Conservation (phyloP, 2,888 invertebrate genomes). For the Tupiocoris notatus region DNA sequence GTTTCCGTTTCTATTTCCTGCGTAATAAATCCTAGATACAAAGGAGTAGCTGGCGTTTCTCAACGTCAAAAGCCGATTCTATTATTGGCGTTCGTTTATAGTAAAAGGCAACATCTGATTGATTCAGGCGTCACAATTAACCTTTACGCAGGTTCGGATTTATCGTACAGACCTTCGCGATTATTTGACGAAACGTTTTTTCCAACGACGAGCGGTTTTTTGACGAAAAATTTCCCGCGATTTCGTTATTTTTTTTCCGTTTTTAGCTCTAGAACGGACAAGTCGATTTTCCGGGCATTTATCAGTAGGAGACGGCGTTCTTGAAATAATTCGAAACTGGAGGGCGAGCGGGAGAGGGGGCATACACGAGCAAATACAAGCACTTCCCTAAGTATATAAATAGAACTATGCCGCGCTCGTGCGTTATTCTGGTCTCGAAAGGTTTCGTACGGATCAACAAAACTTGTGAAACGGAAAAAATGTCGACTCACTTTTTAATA, state of each 20-base stretch:
- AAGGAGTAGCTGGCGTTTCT: constrained; percentile 7
- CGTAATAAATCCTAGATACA: constrained; percentile 15
- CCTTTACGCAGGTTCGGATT: too few species aligned
- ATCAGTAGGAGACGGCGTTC: not conserved
- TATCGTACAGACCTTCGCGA: too few species aligned
- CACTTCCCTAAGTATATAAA: constrained; percentile 30
- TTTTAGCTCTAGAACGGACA: not conserved
- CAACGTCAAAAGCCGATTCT: constrained; percentile 2
- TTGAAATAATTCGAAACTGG: constrained; percentile 15
- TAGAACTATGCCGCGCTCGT: constrained; percentile 38
- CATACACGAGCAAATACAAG: constrained; percentile 19
- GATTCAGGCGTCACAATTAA: too few species aligned
- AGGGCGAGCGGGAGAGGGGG: constrained; percentile 3
- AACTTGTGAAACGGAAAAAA: not conserved
- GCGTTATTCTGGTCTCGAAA: constrained; percentile 36
- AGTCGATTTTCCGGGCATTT: not conserved
- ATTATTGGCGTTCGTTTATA: constrained; percentile 19
- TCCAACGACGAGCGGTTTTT: too few species aligned
- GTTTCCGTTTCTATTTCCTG: constrained; percentile 14
- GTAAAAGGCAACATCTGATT: constrained; percentile 1
- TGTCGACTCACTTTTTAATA: constrained; percentile 15
- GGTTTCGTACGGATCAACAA: constrained; percentile 10
- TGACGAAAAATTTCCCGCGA: too few species aligned
- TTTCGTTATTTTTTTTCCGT: not conserved
- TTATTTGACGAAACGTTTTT: too few species aligned